Percentiles rank a stretch among this genome's conserved stretches.
Evolutionary conservation across 2,888 invertebrate genomes (phyloP).

Genomic region (Apoderus coryli): DNA sequence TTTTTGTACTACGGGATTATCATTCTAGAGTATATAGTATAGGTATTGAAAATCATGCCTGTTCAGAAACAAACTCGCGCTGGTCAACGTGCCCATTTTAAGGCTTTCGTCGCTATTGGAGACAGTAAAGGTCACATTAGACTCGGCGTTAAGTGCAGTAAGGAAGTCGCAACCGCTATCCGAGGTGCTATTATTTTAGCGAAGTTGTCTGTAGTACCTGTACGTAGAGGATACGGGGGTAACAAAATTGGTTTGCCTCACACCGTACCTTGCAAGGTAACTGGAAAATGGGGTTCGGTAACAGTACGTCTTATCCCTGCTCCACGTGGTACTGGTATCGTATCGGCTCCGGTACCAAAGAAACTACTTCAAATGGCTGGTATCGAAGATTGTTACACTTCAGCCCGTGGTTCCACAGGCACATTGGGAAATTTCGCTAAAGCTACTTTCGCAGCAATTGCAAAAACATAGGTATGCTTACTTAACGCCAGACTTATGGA

Average conservation of each 20-base stretch:
- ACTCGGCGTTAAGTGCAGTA: conserved; percentile 97
- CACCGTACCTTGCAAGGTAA: conserved; percentile 98
- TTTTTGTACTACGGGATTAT: too few species aligned
- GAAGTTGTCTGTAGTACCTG: conserved; percentile 94
- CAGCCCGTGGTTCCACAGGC: conserved; percentile 92
- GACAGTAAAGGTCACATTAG: conserved; percentile 99
- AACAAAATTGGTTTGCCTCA: conserved; percentile 99
- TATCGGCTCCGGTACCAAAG: too few species aligned
- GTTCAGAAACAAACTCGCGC: conserved; percentile 99
- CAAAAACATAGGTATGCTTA: conserved; percentile 96
- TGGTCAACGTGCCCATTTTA: conserved; percentile 98
- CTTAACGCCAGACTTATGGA: too few species aligned
- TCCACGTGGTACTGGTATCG: too few species aligned
- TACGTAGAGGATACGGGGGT: conserved; percentile 98
- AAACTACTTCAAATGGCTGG: too few species aligned
- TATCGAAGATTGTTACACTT: too few species aligned
- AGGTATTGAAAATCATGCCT: conserved; percentile 97
- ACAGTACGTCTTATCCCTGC: too few species aligned
- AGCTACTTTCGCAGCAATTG: conserved; percentile 97
- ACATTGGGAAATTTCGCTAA: too few species aligned
- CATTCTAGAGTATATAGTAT: too few species aligned
- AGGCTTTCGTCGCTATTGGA: conserved; percentile 92
- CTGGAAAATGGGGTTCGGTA: too few species aligned
- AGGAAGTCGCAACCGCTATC: conserved; percentile 99
- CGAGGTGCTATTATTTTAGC: conserved; percentile 97